Conservation (phyloP, 2,797 vertebrate species). For the Cygnus olor region DNA sequence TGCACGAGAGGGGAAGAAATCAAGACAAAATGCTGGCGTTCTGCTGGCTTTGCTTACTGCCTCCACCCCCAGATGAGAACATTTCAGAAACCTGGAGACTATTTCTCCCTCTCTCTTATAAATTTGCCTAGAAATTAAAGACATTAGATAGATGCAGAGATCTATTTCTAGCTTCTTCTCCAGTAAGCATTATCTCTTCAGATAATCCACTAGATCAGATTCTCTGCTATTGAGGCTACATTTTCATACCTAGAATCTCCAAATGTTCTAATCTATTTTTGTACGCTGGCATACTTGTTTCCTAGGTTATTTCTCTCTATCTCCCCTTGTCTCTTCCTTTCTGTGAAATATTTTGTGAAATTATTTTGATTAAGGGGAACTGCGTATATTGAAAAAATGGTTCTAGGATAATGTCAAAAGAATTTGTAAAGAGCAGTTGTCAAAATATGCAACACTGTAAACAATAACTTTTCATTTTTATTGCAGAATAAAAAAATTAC, state of each 20-base stretch:
- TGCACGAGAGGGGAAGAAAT: neutral
- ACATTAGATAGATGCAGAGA: too few relatives aligned
- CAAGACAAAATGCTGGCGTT: neutral
- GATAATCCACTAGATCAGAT: neutral
- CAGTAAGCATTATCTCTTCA: constrained; percentile 2
- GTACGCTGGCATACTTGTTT: constrained; percentile 51
- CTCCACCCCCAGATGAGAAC: neutral
- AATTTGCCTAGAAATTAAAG: constrained; percentile 34
- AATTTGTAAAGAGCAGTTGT: constrained; percentile 21
- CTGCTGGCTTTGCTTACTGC: neutral
- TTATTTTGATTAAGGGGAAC: constrained; percentile 23
- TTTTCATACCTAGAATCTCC: constrained; percentile 50
- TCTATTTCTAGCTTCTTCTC: constrained; percentile 9
- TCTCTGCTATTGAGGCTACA: neutral
- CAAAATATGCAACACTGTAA: neutral
- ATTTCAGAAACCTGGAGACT: neutral
- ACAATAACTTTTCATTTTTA: constrained; percentile 14
- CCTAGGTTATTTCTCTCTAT: constrained; percentile 63
- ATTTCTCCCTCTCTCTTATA: neutral
- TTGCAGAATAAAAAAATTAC: neutral
- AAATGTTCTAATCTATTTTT: constrained; percentile 62
- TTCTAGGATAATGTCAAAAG: neutral
- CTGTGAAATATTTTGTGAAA: constrained; percentile 38
- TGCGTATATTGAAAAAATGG: constrained; percentile 6
- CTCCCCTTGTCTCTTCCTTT: constrained; percentile 14